Evolutionary conservation across 2,797 vertebrate genomes (phyloP), one percentile per base, ranked within the genome.

Genomic region (Acomys russatus): DNA sequence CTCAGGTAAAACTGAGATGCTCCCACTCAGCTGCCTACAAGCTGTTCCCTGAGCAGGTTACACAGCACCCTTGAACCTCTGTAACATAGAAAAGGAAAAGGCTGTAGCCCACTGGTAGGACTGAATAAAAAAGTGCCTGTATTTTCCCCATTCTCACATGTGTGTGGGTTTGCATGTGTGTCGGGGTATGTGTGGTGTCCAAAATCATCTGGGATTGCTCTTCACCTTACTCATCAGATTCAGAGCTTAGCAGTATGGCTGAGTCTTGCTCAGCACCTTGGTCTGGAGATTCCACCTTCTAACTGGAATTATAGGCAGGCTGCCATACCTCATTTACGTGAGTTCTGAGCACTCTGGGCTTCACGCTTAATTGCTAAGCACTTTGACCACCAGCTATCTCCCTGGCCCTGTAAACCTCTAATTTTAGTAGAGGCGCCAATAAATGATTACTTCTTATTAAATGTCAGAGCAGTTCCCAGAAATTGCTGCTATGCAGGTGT

Each of bases 381-480:
- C 51, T 20, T 79, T 79, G 54, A n/a, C 51, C 51, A 79, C 77
- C 10, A 30, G 54, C 77, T n/a, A 56, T 79, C 77, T 79, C 51
- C 25, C 30, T 56, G 51, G 30, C 30, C 77, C 17, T 78, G 7
- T 56, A 86, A 88, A 38, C 17, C 44, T 77, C 20, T 66, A 63
- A 17, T 59, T 94, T 82, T 94, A 82, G 64, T 33, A 94, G 70
- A 66, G 38, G 9, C 33, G 73, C 79, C 8, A 12, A 38, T 90
- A 91, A 89, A 76, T 94, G 73, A 44, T 73, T 88, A 56, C 59
- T 80, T 94, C 20, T 92, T 93, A 76, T n/a, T 92, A 78, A 66
- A 61, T 85, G 28, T 88, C 89, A 86, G 77, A 96, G 68, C 70
- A 86, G 76, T 85, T 38, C 64, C 51, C 59, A 18, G 59, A 90